Base-by-base conservation (phyloP, 2,888 invertebrate species). In the Scaptomyza cyrtandrae region DNA sequence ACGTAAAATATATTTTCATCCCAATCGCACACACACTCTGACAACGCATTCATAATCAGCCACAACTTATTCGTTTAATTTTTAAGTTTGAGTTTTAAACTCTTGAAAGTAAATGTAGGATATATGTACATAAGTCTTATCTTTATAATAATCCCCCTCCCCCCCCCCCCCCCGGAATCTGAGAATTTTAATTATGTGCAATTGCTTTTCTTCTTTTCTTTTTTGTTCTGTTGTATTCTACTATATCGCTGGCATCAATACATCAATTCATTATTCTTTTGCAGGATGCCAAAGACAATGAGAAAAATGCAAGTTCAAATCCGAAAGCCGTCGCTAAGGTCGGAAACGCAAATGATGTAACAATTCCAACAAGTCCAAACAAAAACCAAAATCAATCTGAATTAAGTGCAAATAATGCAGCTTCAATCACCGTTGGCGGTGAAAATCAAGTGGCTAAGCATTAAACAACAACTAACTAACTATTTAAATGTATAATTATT, bases 281-380 rank as follows among this genome's bases (percentile, higher is more conserved):
- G 86, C 92, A 92, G 92, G 92, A 92, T 91, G 90, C 90, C 90
- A 91, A 91, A 82, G 89, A 90, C 80, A 90, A 86, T 86, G 84
- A 89, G 66, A 89, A 59, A 73, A 78, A 70, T 60, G 62, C 83
- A 85, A 91, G 84, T 81, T 41, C 76, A 67, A 91, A 84, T 10
- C 10, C 33, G 88, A 91, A 67, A 69, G 79, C 86, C 87, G 90
- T 88, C 83, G 83, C 85, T 77, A 81, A 80, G 87, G 86, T 82
- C 76, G 91, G 78, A 84, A 78, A 76, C 74, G 86, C 82, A 70
- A 88, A 88, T 80, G 90, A 89, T 76, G 88, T 77, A 78, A 82
- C 71, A 64, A 72, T 68, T 70, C 55, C 76, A 74, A 76, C 72
- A 75, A 76, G 63, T 61, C 50, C 67, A 69, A 75, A 68, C 54